A percentile compares a stretch with the other conserved stretches of the same genome.
phyloP scores from a whole-genome alignment of 23 tunicate genomes.

The Halocynthia roretzi region DNA sequence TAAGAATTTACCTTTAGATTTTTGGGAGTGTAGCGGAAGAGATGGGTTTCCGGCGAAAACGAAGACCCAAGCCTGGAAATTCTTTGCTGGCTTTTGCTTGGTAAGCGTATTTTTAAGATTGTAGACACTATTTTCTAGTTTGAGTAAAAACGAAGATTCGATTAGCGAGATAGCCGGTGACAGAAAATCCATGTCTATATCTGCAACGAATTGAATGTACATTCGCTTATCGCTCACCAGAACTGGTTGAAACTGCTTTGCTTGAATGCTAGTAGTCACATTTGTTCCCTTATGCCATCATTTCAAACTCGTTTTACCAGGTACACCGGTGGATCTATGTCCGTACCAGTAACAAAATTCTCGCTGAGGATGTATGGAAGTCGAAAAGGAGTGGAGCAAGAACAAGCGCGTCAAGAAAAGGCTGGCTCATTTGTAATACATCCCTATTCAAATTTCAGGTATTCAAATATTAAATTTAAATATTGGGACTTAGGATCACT shows the following conservation, averaged over 20 bases:
- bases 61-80: conserved; percentile 6
- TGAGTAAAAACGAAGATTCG: neutral
- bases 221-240: neutral
- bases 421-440: conserved; percentile 83
- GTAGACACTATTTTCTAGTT: neutral
- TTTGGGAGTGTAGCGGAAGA: too few species aligned
- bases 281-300: too few species aligned
- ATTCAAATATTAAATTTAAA: neutral
- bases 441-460: conserved; percentile 98
- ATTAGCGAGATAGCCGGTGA: neutral
- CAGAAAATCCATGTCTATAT: neutral
- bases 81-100: conserved; percentile 7
- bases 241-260: neutral
- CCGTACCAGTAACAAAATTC: conserved; percentile 85
- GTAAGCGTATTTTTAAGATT: neutral
- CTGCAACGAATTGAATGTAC: neutral
- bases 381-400: conserved; percentile 73
- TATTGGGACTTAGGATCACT: too few species aligned
- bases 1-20: too few species aligned
- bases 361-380: conserved; percentile 90
- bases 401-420: conserved; percentile 62
- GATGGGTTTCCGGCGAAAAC: conserved; percentile 3
- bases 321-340: conserved; percentile 85
- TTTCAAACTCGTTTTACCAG: neutral
- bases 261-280: neutral